A percentile compares a stretch with the other conserved stretches of the same genome.
phyloP scores from a whole-genome alignment of 2,797 vertebrate species.

The Crax fasciolata region DNA sequence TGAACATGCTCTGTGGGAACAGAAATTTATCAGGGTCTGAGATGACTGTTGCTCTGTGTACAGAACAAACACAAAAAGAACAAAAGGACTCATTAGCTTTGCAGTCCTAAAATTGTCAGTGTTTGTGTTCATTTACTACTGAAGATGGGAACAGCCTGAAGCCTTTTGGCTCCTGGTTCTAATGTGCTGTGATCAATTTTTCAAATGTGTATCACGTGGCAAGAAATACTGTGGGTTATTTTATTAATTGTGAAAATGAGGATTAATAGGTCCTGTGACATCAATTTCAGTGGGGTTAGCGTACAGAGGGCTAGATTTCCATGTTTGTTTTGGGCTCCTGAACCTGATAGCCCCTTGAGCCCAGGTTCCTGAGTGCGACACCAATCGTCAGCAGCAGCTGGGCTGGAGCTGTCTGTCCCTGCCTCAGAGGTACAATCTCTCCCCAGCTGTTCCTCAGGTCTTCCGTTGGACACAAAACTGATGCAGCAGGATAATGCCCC shows the following conservation, averaged over 20 bases:
- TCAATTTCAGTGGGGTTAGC: background rate
- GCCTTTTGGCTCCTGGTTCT: slow-evolving; percentile 23
- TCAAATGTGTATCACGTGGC: background rate
- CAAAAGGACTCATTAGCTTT: background rate
- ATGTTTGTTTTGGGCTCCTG: background rate
- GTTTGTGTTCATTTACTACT: background rate
- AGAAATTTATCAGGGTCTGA: slow-evolving; percentile 10
- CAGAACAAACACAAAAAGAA: background rate
- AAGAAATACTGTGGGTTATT: slow-evolving; percentile 14
- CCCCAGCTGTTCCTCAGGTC: background rate
- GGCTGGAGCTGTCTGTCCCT: background rate
- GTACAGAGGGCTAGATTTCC: background rate
- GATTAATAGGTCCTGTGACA: background rate
- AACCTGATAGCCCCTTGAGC: background rate
- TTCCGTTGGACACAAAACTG: background rate
- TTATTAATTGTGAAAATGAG: slow-evolving; percentile 38
- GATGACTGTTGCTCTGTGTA: background rate
- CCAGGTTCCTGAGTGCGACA: background rate
- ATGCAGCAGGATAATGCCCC: background rate
- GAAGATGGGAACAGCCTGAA: background rate
- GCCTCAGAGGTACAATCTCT: background rate
- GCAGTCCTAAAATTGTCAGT: background rate
- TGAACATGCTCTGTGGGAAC: background rate
- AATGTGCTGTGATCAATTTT: background rate
- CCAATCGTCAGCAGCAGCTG: background rate